Evolutionary conservation across 2,113 vertebrate genomes (phyloP).

Genomic region (Conger conger): DNA sequence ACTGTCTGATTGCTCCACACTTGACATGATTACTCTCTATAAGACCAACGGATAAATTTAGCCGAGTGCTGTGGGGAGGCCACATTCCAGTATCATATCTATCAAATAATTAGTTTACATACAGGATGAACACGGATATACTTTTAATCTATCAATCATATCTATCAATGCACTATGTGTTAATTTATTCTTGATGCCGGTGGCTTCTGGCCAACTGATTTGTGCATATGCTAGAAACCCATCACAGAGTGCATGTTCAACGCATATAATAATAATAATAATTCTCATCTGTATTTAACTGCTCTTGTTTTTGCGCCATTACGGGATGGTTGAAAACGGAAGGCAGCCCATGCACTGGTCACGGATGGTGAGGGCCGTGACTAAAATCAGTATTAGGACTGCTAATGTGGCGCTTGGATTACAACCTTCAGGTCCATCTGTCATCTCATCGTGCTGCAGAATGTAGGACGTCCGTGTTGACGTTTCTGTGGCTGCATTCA

Average conservation of each 20-base stretch:
- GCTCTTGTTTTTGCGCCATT: background rate
- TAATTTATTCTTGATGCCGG: background rate
- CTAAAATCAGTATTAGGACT: background rate
- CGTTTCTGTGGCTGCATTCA: background rate
- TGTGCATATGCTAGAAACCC: background rate
- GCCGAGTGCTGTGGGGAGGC: background rate
- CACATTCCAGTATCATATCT: background rate
- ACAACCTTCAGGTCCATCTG: background rate
- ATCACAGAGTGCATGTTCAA: background rate
- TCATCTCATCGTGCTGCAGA: background rate
- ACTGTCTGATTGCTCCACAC: background rate
- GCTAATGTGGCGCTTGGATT: constrained; percentile 1
- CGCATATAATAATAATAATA: background rate
- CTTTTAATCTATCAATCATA: background rate
- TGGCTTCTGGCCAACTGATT: background rate
- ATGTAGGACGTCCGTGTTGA: background rate
- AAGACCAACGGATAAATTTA: background rate
- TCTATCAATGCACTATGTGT: constrained; percentile 8
- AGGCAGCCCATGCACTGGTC: background rate
- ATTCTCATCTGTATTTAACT: background rate
- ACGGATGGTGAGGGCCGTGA: background rate
- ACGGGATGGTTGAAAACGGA: background rate
- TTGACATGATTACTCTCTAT: background rate
- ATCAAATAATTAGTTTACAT: background rate
- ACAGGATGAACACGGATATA: background rate